Base-by-base conservation (phyloP, 2,797 vertebrate species). In the Hippocampus kuda region DNA sequence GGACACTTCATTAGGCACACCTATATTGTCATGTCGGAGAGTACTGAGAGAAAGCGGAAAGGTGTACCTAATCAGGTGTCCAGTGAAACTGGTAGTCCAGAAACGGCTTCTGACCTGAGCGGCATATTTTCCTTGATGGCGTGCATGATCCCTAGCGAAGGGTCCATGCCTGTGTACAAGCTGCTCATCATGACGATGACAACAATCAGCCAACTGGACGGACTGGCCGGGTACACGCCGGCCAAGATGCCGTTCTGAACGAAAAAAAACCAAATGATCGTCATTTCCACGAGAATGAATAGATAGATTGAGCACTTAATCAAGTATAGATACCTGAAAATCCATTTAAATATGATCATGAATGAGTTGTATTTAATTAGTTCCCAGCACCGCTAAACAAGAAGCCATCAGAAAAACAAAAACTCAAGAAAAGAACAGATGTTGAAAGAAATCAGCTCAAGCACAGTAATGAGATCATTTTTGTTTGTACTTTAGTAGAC, bases 161-260 rank as follows among this genome's bases (percentile, higher is more conserved):
- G 88, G 68, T 98, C 95, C 2, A 94, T 30, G 1, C 81, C 87
- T 78, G 89, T 89, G 70, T 95, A 97, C 83, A 93, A 86, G 68
- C 93, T 93, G 48, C 94, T 93, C 85, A 96, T 90, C 11, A 95
- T 96, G 13, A 90, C 87, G 44, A 93, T 85, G 57, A 95, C 90
- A 30, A 96, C 87, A 1, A 93, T 92, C 81, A 98, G 84, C 96
- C 96, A 98, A 80, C 95, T 94, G 75, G 92, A 94, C 0, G 94
- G 96, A 75, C 94, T 94, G 49, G 94, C 94, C 0, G 96, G 96
- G 81, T 96, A 98, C n/a, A 98, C 94, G 0, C 94, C 96, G 22
- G 87, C 92, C 71, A 95, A 87, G 66, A 98, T 84, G 18, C 94
- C 91, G 73, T 98, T 98, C 96, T 98, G 90, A 51, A 24, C 53